Base-by-base conservation (phyloP, 2,113 vertebrate species). In the Pseudorasbora parva region DNA sequence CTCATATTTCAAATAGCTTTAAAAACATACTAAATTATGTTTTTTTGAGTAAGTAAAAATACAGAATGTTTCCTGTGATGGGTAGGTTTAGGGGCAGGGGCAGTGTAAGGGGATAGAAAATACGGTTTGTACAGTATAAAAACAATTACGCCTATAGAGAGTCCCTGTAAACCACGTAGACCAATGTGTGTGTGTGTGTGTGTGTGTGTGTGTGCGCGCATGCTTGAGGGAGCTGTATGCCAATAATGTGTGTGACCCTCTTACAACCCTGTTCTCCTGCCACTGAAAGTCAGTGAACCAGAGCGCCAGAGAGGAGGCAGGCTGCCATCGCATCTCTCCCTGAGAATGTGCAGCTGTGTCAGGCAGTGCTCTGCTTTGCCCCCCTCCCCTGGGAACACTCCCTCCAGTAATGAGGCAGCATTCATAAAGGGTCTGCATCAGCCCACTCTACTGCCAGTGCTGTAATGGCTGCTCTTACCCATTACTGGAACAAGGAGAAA, bases 301-400 rank as follows among this genome's bases (percentile, higher is more conserved):
- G 86, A 89, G 86, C 14, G n/a, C 72, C 75, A 86, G 69, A 78
- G 80, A 88, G 73, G 83, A 86, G 81, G 83, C 85, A 85, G 85
- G 84, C 84, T 88, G 88, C 89, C 86, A 74, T 87, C 84, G 87
- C 88, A 90, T 82, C 81, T 79, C 83, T 88, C 83, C 82, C 87
- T 86, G 47, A 86, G 89, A 90, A 85, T 75, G 86, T 84, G 78
- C 87, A 90, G 85, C 83, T 87, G 89, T 91, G 90, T 89, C 85
- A 87, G 88, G 82, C 54, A 84, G 73, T 88, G 84, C 83, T 75
- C 71, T 88, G 78, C 86, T 87, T 81, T 82, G 78, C 85, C 87
- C 84, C 85, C 45, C 76, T 89, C 88, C 88, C 57, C 76, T 74
- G 75, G 89, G 88, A 88, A 82, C 69, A 69, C 82, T 81, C 84